phyloP scores from a whole-genome alignment of 2,113 vertebrate species.

The Percina caprodes region DNA sequence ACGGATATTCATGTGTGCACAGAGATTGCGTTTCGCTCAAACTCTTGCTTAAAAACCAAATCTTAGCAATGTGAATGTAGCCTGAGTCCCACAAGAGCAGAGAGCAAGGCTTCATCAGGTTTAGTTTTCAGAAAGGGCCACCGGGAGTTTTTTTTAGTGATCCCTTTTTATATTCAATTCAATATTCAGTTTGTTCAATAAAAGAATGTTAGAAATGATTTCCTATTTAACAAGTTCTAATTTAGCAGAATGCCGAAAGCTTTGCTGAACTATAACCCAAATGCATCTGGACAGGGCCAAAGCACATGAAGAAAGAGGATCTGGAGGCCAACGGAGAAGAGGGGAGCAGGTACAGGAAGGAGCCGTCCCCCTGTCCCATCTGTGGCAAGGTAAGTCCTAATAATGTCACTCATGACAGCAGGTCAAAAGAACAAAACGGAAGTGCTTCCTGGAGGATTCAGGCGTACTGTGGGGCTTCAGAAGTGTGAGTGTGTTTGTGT shows the following conservation, averaged over 20 bases:
- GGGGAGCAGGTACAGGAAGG: conserved; percentile 96
- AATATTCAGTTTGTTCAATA: too few species aligned
- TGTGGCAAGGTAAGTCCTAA: conserved; percentile 90
- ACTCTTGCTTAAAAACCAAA: too few species aligned
- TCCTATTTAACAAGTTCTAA: too few species aligned
- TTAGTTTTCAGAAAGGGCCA: background rate
- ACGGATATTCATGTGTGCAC: too few species aligned
- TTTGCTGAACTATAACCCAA: background rate
- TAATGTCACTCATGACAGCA: background rate
- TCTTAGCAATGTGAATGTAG: too few species aligned
- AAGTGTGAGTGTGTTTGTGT: conserved; percentile 14
- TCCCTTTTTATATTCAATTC: too few species aligned
- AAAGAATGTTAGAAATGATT: too few species aligned
- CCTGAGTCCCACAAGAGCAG: conserved; percentile 6
- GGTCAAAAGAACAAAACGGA: background rate
- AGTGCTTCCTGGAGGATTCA: background rate
- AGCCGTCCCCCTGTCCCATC: conserved; percentile 95
- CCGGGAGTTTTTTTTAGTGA: background rate
- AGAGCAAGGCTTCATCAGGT: background rate
- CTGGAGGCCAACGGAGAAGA: conserved; percentile 90
- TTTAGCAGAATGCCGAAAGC: too few species aligned
- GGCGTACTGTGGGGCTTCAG: too few species aligned
- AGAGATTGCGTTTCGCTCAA: too few species aligned
- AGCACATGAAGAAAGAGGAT: conserved; percentile 94
- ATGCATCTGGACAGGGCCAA: conserved; percentile 85